Conservation (phyloP, 2,797 vertebrate genomes). For the Aratinga solstitialis region DNA sequence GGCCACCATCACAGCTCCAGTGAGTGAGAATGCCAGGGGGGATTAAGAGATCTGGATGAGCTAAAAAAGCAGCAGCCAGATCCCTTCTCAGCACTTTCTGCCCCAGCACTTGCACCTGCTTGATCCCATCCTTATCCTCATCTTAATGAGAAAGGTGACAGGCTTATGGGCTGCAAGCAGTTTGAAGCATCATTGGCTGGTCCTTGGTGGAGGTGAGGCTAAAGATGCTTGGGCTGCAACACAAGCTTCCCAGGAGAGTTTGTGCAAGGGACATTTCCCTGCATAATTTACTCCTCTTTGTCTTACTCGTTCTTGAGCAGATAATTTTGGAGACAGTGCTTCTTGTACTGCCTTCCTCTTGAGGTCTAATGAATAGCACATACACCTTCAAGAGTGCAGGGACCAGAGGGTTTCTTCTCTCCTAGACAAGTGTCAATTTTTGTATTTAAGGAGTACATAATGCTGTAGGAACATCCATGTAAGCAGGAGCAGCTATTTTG, state of each 20-base stretch:
- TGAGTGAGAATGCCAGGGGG: constrained; percentile 15
- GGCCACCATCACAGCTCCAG: not conserved
- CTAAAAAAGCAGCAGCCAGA: not conserved
- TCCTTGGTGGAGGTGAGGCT: not conserved
- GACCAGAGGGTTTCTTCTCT: not conserved
- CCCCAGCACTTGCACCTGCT: not conserved
- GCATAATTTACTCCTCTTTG: not conserved
- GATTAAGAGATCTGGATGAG: not conserved
- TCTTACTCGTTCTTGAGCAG: not conserved
- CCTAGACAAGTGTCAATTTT: not conserved
- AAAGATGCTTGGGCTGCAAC: not conserved
- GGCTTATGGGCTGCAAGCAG: not conserved
- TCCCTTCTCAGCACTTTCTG: not conserved
- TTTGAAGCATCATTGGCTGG: not conserved
- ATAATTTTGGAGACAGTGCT: not conserved
- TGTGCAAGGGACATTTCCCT: not conserved
- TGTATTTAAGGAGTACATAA: not conserved
- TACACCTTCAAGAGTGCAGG: not conserved
- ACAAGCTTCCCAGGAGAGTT: not conserved
- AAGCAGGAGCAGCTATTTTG: not conserved
- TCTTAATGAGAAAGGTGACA: not conserved
- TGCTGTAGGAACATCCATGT: not conserved
- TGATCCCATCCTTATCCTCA: not conserved
- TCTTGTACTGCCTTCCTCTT: not conserved
- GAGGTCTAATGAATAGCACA: not conserved